A percentile compares a stretch with the other conserved stretches of the same genome.
phyloP scores from a whole-genome alignment of 1,140 invertebrate species.

The Papilio aristodemus region DNA sequence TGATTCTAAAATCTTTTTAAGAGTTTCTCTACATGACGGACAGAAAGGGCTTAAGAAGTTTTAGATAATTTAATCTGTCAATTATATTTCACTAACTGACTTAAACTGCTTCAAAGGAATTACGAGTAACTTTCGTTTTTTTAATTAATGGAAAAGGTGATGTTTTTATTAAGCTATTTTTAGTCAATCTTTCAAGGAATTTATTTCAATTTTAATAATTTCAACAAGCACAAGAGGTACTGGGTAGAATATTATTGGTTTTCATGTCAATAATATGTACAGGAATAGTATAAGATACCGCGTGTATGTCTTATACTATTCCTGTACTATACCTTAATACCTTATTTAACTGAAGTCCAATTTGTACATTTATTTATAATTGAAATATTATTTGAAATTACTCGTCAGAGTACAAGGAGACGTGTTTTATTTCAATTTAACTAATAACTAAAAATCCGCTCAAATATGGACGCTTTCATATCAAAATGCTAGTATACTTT shows the following conservation, averaged over 20 bases:
- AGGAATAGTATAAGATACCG: too few relatives aligned
- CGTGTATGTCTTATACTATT: too few relatives aligned
- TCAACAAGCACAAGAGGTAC: too few relatives aligned
- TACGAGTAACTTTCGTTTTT: background rate
- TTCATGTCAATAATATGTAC: too few relatives aligned
- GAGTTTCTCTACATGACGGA: background rate
- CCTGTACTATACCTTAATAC: background rate
- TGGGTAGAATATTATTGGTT: too few relatives aligned
- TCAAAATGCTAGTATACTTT: background rate
- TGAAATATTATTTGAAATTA: background rate
- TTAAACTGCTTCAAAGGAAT: background rate
- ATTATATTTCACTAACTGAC: slow-evolving; percentile 3
- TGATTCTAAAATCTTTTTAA: background rate
- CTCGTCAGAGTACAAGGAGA: background rate
- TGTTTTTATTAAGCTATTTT: too few relatives aligned
- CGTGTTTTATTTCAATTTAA: slow-evolving; percentile 17
- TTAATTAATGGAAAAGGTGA: background rate
- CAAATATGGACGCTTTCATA: background rate
- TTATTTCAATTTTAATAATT: too few relatives aligned
- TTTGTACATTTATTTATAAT: background rate
- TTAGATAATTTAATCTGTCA: slow-evolving; percentile 10
- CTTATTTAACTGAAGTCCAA: background rate
- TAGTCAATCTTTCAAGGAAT: too few relatives aligned
- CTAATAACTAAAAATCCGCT: background rate
- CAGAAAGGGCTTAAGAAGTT: background rate